A percentile compares a stretch with the other conserved stretches of the same genome.
These are phyloP conservation scores for Apaloderma vittatum DNA, from an alignment of 2,113 vertebrate genomes.

Conservation along the genomic window DNA sequence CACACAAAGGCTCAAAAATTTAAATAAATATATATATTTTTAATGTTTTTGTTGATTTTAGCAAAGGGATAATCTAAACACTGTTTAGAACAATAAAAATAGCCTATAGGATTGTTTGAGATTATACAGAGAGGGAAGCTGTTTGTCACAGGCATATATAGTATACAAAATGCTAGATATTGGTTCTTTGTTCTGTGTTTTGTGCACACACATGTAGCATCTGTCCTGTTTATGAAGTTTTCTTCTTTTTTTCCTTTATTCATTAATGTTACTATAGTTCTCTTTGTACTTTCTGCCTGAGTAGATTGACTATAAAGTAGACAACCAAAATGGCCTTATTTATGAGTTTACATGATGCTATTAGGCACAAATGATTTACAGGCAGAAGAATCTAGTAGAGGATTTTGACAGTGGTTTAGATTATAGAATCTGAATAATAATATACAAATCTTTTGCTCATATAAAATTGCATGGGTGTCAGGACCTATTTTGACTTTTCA, in stretches of 20 bases:
- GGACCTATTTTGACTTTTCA: neutral
- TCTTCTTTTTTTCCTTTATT: neutral
- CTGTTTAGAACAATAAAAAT: neutral
- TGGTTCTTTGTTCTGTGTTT: neutral
- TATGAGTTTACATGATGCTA: neutral
- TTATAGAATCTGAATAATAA: neutral
- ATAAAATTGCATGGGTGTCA: neutral
- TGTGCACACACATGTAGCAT: neutral
- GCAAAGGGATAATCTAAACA: neutral
- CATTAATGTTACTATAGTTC: neutral
- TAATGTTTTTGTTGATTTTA: neutral
- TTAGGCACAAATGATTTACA: neutral
- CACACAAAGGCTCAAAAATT: neutral
- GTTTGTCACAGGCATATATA: neutral
- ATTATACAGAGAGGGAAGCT: neutral
- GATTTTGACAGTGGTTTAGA: neutral
- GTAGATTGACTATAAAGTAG: neutral
- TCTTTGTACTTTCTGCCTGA: neutral
- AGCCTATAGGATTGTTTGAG: neutral
- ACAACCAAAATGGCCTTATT: neutral
- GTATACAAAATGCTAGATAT: neutral
- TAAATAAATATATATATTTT: neutral
- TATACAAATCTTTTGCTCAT: neutral
- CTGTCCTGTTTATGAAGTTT: neutral
- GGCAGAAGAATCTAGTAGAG: neutral